A percentile compares a stretch with the other conserved stretches of the same genome.
phyloP scores from a whole-genome alignment of 2,888 invertebrate species.

The Entomobrya proxima region DNA sequence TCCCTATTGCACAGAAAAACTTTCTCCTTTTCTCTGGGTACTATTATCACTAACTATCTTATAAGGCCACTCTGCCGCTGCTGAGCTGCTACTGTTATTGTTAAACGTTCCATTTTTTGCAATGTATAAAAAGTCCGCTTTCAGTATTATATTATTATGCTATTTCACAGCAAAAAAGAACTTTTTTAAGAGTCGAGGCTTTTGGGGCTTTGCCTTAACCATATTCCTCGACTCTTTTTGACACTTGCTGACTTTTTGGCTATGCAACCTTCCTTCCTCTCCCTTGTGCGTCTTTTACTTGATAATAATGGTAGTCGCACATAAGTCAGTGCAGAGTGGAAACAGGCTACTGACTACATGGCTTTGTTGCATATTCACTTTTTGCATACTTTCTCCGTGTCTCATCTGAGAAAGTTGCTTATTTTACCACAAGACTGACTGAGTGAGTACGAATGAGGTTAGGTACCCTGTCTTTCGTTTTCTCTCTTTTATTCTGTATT shows the following conservation, averaged over 20 bases:
- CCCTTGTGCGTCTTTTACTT: not conserved
- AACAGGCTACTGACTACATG: not conserved
- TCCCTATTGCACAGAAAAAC: not conserved
- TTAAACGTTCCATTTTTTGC: slow-evolving; percentile 39
- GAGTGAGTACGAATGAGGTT: not conserved
- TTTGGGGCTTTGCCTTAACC: not conserved
- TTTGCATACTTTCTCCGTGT: not conserved
- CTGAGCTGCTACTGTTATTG: not conserved
- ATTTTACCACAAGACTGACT: slow-evolving; percentile 11
- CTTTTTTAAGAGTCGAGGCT: not conserved
- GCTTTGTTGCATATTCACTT: not conserved
- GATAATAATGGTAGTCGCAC: not conserved
- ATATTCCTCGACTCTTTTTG: slow-evolving; percentile 50
- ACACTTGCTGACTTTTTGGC: slow-evolving; percentile 44
- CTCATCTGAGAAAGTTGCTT: not conserved
- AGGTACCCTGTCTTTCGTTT: not conserved
- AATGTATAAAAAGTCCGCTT: slow-evolving; percentile 4
- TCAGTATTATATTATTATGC: not conserved
- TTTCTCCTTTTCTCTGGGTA: not conserved
- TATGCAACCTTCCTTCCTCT: not conserved
- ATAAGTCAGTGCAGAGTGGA: not conserved
- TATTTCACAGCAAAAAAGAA: not conserved
- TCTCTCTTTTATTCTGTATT: slow-evolving; percentile 3
- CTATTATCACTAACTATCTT: not conserved
- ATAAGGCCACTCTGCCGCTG: no score